Conservation (phyloP, 2,113 vertebrate species). For the Nymphicus hollandicus region DNA sequence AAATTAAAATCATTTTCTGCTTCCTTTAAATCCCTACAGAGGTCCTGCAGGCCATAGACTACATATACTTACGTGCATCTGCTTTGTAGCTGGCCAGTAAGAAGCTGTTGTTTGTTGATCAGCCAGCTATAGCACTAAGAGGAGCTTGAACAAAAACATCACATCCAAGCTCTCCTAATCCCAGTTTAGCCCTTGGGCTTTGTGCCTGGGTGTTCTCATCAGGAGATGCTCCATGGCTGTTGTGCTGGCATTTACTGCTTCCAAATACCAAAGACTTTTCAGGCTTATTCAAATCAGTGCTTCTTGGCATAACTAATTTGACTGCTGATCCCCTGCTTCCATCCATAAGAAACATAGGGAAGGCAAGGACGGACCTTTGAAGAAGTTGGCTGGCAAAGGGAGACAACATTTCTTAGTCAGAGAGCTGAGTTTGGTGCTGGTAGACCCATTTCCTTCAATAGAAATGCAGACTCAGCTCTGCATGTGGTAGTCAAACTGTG, state of each 20-base stretch:
- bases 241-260: not conserved
- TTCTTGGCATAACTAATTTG: not conserved
- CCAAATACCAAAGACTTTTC: not conserved
- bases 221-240: rapidly evolving
- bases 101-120: not conserved
- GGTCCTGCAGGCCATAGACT: not conserved
- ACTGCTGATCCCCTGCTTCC: not conserved
- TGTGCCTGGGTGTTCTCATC: not conserved
- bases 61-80: not conserved
- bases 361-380: not conserved
- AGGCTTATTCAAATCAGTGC: not conserved
- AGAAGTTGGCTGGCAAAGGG: not conserved
- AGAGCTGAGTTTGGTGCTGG: not conserved
- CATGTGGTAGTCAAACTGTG: not conserved
- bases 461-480: not conserved
- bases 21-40: not conserved
- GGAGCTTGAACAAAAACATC: not conserved
- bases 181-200: not conserved
- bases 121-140: not conserved
- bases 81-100: not conserved
- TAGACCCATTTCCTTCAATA: not conserved
- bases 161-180: not conserved
- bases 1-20: not conserved
- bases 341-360: not conserved
- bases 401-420: not conserved